Conservation (phyloP, 2,113 vertebrate genomes). For the Nerophis lumbriciformis region DNA sequence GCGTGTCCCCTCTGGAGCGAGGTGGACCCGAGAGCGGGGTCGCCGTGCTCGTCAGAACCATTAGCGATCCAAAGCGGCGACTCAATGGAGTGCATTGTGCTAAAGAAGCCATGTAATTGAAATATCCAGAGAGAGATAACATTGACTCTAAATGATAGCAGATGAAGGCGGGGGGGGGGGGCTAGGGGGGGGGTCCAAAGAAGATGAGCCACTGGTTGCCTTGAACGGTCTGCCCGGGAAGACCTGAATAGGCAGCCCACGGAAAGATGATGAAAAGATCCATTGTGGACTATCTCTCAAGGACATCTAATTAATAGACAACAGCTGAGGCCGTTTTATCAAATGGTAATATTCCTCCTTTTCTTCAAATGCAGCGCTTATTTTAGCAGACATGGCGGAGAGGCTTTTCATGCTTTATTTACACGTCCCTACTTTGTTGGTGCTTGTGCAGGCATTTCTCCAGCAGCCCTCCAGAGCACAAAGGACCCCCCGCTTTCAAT, state of each 20-base stretch:
- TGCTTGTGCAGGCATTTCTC: constrained; percentile 63
- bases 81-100: constrained; percentile 54
- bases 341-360: constrained; percentile 66
- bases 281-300: constrained; percentile 74
- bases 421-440: constrained; percentile 54
- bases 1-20: background rate
- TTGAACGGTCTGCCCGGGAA: constrained; percentile 66
- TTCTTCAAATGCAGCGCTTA: constrained; percentile 66
- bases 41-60: constrained; percentile 21
- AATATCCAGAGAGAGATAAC: constrained; percentile 63
- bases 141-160: constrained; percentile 58
- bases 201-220: constrained; percentile 58
- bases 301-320: constrained; percentile 80
- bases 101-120: constrained; percentile 54
- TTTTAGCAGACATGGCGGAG: constrained; percentile 38
- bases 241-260: constrained; percentile 69
- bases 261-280: constrained; percentile 68
- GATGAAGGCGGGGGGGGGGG: constrained; percentile 53
- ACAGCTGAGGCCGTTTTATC: constrained; percentile 77
- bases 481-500: constrained; percentile 36
- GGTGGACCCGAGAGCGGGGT: background rate
- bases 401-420: constrained; percentile 58
- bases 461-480: constrained; percentile 55
- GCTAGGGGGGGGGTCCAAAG: constrained; percentile 41
- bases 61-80: constrained; percentile 45